Conservation (phyloP, 1,140 invertebrate genomes). For the Macrostomum lignano region DNA sequence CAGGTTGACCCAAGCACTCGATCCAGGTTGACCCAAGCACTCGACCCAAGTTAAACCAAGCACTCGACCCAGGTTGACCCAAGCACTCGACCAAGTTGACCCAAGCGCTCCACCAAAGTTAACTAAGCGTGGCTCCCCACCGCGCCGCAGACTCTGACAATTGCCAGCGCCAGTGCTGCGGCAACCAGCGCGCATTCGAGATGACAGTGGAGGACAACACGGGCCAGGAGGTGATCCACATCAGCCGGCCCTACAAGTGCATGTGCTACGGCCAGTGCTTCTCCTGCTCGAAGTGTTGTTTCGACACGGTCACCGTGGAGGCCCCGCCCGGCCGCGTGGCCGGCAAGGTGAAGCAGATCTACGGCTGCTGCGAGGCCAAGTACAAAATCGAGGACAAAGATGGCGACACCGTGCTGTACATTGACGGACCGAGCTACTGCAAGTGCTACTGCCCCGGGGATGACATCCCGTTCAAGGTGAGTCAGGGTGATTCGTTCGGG, state of each 20-base stretch:
- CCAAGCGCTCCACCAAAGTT: no score
- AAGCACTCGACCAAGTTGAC: no score
- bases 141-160: constrained; percentile 51
- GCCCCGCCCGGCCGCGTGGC: constrained; percentile 7
- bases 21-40: background rate
- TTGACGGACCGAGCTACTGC: background rate
- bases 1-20: constrained; percentile 1
- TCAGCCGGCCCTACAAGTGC: constrained; percentile 43
- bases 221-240: constrained; percentile 46
- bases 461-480: constrained; percentile 1
- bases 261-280: constrained; percentile 32
- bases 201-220: constrained; percentile 52
- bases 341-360: constrained; percentile 8
- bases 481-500: no score
- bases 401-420: background rate
- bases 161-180: constrained; percentile 46
- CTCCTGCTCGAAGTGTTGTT: constrained; percentile 6
- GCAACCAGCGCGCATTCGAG: constrained; percentile 45
- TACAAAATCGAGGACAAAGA: background rate
- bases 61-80: no score
- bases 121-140: no score
- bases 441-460: constrained; percentile 3
- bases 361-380: background rate
- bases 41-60: constrained; percentile 1
- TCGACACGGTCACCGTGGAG: constrained; percentile 7